Conservation (phyloP, 2,113 vertebrate genomes). For the Lampris megalopsis region DNA sequence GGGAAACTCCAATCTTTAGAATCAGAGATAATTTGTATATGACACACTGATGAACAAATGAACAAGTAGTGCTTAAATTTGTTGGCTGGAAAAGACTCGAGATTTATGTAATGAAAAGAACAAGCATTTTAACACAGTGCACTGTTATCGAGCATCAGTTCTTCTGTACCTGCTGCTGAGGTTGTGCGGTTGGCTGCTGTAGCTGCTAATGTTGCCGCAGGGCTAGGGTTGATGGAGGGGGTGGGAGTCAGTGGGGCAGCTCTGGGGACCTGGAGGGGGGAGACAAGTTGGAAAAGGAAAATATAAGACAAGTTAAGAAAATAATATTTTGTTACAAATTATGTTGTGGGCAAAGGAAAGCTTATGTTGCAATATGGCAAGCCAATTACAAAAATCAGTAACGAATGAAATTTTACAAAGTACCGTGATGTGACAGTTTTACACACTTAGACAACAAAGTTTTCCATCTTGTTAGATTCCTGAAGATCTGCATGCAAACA, state of each 20-base stretch:
- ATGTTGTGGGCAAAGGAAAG: not conserved
- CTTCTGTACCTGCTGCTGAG: constrained; percentile 57
- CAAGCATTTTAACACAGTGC: not conserved
- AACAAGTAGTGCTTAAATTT: too few species aligned
- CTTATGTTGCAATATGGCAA: not conserved
- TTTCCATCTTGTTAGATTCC: too few species aligned
- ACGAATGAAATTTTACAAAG: not conserved
- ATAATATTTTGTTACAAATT: not conserved
- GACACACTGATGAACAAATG: too few species aligned
- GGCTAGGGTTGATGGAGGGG: constrained; percentile 29
- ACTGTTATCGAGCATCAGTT: not conserved
- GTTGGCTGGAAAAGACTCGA: not conserved
- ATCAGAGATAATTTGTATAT: too few species aligned
- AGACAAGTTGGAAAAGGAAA: not conserved
- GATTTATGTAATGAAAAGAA: not conserved
- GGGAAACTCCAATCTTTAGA: too few species aligned
- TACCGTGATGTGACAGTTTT: not conserved
- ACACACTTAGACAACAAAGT: not conserved
- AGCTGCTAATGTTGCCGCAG: constrained; percentile 25
- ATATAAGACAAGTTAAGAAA: too few species aligned
- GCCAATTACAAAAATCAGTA: not conserved
- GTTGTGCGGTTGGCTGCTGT: constrained; percentile 46
- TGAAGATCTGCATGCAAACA: too few species aligned
- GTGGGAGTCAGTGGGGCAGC: constrained; percentile 22
- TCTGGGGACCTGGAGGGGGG: constrained; percentile 58